Conservation (phyloP, 53 echinoderm and acorn worm genomes). For the Crossaster papposus region DNA sequence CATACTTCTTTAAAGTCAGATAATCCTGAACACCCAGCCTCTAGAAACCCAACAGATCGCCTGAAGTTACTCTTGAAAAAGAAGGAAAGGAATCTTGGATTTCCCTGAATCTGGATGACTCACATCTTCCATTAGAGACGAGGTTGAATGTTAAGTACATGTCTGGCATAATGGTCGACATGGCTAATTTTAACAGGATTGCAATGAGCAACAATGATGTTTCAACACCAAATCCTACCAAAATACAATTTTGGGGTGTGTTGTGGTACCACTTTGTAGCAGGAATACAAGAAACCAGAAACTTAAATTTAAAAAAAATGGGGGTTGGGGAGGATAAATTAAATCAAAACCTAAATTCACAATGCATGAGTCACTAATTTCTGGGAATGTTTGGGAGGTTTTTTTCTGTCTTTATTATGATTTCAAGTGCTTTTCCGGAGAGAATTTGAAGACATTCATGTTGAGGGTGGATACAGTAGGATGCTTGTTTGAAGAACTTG, state of each 20-base stretch:
- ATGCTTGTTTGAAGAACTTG: background rate
- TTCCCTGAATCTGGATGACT: constrained; percentile 1
- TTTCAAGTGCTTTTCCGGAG: background rate
- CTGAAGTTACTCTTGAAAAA: background rate
- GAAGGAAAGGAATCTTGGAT: background rate
- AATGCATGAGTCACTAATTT: constrained; percentile 33
- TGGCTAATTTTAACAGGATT: background rate
- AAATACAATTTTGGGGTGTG: background rate
- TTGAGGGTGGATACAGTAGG: background rate
- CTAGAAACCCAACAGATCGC: background rate
- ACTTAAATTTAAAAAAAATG: background rate
- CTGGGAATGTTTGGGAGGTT: constrained; percentile 11
- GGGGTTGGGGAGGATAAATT: too few relatives aligned
- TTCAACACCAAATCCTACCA: background rate
- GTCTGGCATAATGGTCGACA: background rate
- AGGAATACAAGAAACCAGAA: background rate
- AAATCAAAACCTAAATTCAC: constrained; percentile 4
- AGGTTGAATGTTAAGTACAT: background rate
- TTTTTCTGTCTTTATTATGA: background rate
- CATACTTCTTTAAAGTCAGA: background rate
- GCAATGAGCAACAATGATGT: background rate
- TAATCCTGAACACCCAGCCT: background rate
- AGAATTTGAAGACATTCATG: background rate
- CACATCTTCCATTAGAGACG: background rate
- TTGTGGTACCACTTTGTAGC: background rate